Evolutionary conservation across 2,888 invertebrate species (phyloP).

Genomic region (Diachrysia chrysitis): DNA sequence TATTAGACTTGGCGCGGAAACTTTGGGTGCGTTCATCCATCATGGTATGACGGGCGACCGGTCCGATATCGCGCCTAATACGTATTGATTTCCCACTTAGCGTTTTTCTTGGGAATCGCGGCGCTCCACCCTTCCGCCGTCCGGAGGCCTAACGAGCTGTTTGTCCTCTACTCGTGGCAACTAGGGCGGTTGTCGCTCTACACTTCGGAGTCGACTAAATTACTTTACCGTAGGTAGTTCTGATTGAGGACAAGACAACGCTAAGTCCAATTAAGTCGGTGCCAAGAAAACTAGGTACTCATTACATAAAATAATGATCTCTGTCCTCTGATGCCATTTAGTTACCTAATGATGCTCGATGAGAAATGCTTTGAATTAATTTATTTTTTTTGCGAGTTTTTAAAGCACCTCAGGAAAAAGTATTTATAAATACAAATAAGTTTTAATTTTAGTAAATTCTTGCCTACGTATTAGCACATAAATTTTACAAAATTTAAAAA

Average conservation of each 20-base stretch:
- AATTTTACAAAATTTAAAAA: neutral
- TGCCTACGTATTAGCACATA: neutral
- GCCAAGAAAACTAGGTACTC: slow-evolving; percentile 19
- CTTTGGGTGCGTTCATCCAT: slow-evolving; percentile 88
- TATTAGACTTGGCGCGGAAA: slow-evolving; percentile 86
- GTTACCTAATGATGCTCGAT: neutral
- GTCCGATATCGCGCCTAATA: slow-evolving; percentile 89
- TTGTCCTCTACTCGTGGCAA: slow-evolving; percentile 85
- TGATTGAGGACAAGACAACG: slow-evolving; percentile 43
- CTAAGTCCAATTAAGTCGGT: slow-evolving; percentile 27
- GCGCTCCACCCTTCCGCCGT: slow-evolving; percentile 87
- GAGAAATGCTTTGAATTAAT: neutral
- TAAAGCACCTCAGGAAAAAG: neutral
- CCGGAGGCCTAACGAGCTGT: slow-evolving; percentile 87
- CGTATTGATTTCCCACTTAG: slow-evolving; percentile 89
- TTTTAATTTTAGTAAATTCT: too few relatives aligned
- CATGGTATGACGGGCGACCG: slow-evolving; percentile 86
- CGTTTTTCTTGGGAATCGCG: slow-evolving; percentile 87
- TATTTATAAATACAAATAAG: too few relatives aligned
- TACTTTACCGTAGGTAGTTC: slow-evolving; percentile 39
- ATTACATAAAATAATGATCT: slow-evolving; percentile 23
- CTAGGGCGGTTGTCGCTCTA: slow-evolving; percentile 72
- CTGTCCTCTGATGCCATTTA: neutral
- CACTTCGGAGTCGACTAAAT: slow-evolving; percentile 53
- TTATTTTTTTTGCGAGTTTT: neutral